Conservation (phyloP, 2,888 invertebrate species). For the Trypoxylon attenuatum region DNA sequence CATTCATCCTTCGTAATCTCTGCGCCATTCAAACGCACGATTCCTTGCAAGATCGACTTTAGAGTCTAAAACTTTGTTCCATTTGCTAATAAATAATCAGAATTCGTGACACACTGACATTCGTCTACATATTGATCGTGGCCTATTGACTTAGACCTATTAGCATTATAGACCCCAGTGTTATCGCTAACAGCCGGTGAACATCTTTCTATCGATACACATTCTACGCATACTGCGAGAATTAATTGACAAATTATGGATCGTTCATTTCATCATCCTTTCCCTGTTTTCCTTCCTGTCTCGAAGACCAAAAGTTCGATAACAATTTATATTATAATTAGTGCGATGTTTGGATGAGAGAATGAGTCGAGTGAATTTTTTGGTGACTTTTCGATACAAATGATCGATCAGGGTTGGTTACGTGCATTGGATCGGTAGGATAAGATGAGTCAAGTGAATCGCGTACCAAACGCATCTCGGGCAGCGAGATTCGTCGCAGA, state of each 20-base stretch:
- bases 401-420: no score
- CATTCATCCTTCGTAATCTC: no score
- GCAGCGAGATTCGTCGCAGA: slow-evolving; percentile 58
- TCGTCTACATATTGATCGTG: slow-evolving; percentile 56
- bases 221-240: no score
- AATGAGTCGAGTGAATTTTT: no score
- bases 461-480: slow-evolving; percentile 71
- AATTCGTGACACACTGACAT: slow-evolving; percentile 59
- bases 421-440: no score
- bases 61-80: slow-evolving; percentile 8
- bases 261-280: no score
- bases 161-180: slow-evolving; percentile 10
- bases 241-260: no score
- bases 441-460: no score
- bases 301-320: not conserved
- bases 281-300: no score
- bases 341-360: no score
- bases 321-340: no score
- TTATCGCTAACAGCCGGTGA: not conserved
- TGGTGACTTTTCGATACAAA: no score
- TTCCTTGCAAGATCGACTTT: slow-evolving; percentile 1
- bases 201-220: not conserved
- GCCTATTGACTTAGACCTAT: slow-evolving; percentile 46
- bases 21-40: slow-evolving; percentile 6
- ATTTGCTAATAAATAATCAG: slow-evolving; percentile 36